Conservation (phyloP, 53 echinoderm and acorn worm genomes). For the Henricia sp. region DNA sequence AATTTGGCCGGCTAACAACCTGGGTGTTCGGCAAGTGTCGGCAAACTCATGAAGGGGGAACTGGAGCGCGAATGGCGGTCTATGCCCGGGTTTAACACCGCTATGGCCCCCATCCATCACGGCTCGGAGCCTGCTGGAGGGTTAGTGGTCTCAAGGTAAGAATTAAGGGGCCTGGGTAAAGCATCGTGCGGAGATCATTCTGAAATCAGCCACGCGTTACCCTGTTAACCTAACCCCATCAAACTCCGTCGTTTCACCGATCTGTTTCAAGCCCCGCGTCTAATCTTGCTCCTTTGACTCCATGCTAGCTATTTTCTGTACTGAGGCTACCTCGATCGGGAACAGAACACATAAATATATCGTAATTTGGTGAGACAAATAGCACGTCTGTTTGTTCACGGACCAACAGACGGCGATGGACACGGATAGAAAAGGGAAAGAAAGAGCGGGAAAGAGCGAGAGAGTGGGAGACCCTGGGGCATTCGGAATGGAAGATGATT, state of each 20-base stretch:
- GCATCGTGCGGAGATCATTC: constrained; percentile 29
- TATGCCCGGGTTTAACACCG: constrained; percentile 55
- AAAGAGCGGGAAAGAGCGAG: constrained; percentile 15
- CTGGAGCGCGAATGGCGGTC: constrained; percentile 46
- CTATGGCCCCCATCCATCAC: constrained; percentile 39
- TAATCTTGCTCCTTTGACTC: background rate
- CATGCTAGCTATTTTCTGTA: background rate
- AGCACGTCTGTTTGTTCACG: constrained; percentile 63
- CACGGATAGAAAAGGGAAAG: constrained; percentile 11
- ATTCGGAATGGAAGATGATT: constrained; percentile 56
- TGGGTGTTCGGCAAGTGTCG: constrained; percentile 60
- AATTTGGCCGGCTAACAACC: constrained; percentile 62
- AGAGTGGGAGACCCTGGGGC: constrained; percentile 43
- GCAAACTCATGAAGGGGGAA: constrained; percentile 50
- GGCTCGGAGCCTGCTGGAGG: constrained; percentile 10
- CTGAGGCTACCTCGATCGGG: no score
- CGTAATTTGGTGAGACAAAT: constrained; percentile 66
- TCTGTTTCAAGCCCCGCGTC: background rate
- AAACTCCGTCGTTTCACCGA: background rate
- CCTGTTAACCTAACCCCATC: constrained; percentile 3
- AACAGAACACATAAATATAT: constrained; percentile 54
- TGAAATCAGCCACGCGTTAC: constrained; percentile 42
- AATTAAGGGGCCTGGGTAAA: background rate
- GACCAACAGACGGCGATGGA: constrained; percentile 32
- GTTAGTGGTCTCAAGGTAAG: constrained; percentile 6